Conservation (phyloP, 2,113 vertebrate species). For the Mesembrinibis cayennensis region DNA sequence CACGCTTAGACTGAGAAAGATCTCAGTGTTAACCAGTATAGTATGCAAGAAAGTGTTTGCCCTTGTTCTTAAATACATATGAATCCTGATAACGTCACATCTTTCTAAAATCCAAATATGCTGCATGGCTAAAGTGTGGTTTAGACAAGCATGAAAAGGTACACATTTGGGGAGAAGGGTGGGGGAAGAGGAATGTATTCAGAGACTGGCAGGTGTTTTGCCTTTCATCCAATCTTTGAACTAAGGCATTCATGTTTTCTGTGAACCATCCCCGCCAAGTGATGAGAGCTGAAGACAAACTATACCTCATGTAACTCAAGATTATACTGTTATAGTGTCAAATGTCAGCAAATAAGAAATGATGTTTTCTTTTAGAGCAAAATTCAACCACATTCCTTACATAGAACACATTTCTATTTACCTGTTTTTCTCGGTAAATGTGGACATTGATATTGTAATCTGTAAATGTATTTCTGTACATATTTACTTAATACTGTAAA, state of each 20-base stretch:
- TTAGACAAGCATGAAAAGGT: not conserved
- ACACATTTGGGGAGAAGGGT: not conserved
- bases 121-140: not conserved
- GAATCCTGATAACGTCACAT: not conserved
- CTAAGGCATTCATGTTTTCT: not conserved
- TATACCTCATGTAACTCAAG: not conserved
- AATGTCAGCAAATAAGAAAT: not conserved
- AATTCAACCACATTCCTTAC: not conserved
- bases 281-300: conserved; percentile 4
- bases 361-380: not conserved
- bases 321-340: not conserved
- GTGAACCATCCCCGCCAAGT: not conserved
- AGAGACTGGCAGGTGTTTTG: conserved; percentile 11
- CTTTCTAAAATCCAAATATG: not conserved
- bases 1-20: conserved; percentile 10
- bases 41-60: not conserved
- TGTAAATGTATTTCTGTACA: not conserved
- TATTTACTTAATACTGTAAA: not conserved
- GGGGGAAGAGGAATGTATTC: not conserved
- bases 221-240: not conserved
- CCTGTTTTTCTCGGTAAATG: not conserved
- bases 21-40: conserved; percentile 12
- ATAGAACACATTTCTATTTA: not conserved
- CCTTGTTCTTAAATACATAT: not conserved
- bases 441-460: not conserved